Evolutionary conservation across 2,888 invertebrate genomes (phyloP).

Genomic region (Proisotoma minuta): DNA sequence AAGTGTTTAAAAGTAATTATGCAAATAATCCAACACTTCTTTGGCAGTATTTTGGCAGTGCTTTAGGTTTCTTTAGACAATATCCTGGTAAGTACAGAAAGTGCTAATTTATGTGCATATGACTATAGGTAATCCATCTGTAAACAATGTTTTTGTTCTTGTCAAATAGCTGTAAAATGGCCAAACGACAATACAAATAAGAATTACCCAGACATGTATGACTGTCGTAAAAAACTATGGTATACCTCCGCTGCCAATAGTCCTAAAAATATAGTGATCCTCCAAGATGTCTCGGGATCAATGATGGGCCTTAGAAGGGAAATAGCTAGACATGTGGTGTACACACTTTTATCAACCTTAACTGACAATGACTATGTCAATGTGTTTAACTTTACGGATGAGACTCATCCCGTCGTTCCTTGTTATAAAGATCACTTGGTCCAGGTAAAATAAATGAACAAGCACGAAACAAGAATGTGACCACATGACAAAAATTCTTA

Average conservation of each 20-base stretch:
- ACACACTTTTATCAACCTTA: slow-evolving; percentile 84
- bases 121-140: background rate
- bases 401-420: slow-evolving; percentile 67
- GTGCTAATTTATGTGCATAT: background rate
- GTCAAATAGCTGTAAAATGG: slow-evolving; percentile 64
- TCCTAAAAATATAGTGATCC: slow-evolving; percentile 92
- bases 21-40: slow-evolving; percentile 81
- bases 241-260: slow-evolving; percentile 97
- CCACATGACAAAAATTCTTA: no score
- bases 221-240: slow-evolving; percentile 84
- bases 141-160: background rate
- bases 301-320: slow-evolving; percentile 65
- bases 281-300: slow-evolving; percentile 84
- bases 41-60: slow-evolving; percentile 98
- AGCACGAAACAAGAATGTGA: background rate
- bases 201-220: slow-evolving; percentile 71
- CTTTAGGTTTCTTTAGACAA: slow-evolving; percentile 84
- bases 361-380: slow-evolving; percentile 98
- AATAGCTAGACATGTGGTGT: slow-evolving; percentile 84
- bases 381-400: slow-evolving; percentile 73
- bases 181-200: slow-evolving; percentile 54
- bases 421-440: slow-evolving; percentile 86
- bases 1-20: slow-evolving; percentile 78
- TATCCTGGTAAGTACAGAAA: slow-evolving; percentile 69
- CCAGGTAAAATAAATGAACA: slow-evolving; percentile 59